Percentiles rank a stretch among this genome's conserved stretches.
Conservation (phyloP, 1,140 invertebrate genomes). For the Psix sp. region DNA sequence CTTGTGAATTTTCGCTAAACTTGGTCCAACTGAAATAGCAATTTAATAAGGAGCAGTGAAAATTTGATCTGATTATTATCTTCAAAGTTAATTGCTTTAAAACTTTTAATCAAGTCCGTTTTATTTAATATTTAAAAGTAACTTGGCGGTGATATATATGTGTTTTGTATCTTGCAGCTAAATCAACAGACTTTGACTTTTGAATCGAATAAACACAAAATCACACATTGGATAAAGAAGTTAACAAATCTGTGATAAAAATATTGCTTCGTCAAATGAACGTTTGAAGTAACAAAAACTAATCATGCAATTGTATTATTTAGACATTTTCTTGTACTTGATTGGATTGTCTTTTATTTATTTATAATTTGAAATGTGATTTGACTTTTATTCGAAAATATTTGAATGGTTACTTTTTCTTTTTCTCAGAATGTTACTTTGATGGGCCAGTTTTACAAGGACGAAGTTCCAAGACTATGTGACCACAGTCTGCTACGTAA, state of each 20-base stretch:
- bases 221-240: too few species aligned
- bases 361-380: too few species aligned
- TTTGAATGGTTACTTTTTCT: too few species aligned
- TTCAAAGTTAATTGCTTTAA: constrained; percentile 48
- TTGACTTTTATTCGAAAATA: background rate
- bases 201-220: too few species aligned
- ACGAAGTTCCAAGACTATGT: constrained; percentile 84
- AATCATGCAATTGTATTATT: too few species aligned
- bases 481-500: constrained; percentile 86
- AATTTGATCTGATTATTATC: constrained; percentile 46
- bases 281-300: too few species aligned
- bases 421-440: constrained; percentile 77
- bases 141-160: constrained; percentile 24
- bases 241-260: too few species aligned
- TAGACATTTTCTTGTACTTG: too few species aligned
- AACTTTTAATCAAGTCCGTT: constrained; percentile 48
- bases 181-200: too few species aligned
- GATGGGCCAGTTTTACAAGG: constrained; percentile 86
- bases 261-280: too few species aligned
- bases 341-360: too few species aligned
- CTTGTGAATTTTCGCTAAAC: constrained; percentile 24
- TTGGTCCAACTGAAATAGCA: constrained; percentile 37
- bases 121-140: constrained; percentile 32
- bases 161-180: too few species aligned
- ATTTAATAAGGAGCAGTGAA: constrained; percentile 46